Percentiles rank a stretch among this genome's conserved stretches.
Conservation (phyloP, 2,113 vertebrate genomes). For the Thamnaconus septentrionalis region DNA sequence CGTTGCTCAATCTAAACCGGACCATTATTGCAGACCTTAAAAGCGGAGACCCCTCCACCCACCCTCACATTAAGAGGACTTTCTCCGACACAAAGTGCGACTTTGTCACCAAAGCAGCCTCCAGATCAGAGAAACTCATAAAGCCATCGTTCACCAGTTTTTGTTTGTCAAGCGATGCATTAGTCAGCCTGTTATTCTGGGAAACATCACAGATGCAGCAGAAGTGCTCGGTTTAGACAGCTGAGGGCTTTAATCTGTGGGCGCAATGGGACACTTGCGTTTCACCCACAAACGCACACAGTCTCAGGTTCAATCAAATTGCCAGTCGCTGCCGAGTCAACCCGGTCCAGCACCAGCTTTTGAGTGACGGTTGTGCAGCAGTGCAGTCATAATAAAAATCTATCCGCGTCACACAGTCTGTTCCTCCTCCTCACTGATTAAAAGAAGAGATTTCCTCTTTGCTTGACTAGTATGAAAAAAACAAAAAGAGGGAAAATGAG, state of each 20-base stretch:
- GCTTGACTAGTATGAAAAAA: conserved; percentile 25
- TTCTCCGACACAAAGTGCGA: conserved; percentile 49
- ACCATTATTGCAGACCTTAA: conserved; percentile 41
- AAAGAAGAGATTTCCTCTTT: conserved; percentile 3
- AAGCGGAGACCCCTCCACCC: conserved; percentile 36
- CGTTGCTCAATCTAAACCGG: conserved; percentile 49
- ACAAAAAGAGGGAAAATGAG: conserved; percentile 37
- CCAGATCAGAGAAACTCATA: conserved; percentile 10
- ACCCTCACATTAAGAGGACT: conserved; percentile 36
- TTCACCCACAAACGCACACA: conserved; percentile 14
- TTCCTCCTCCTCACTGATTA: not conserved
- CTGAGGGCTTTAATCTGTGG: not conserved
- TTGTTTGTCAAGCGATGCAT: not conserved
- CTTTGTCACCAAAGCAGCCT: conserved; percentile 44
- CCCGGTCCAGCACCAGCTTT: conserved; percentile 27
- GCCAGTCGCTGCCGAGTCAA: conserved; percentile 11
- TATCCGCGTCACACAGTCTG: not conserved
- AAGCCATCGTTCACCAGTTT: conserved; percentile 9
- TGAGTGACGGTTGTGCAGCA: conserved; percentile 4
- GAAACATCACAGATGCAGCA: not conserved
- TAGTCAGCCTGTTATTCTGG: not conserved
- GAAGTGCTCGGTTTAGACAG: too few relatives aligned
- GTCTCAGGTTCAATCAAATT: conserved; percentile 20
- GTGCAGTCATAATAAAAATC: not conserved
- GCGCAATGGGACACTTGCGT: conserved; percentile 10